Evolutionary conservation across 2,113 vertebrate species (phyloP).

Genomic region (Micronycteris hirsuta): DNA sequence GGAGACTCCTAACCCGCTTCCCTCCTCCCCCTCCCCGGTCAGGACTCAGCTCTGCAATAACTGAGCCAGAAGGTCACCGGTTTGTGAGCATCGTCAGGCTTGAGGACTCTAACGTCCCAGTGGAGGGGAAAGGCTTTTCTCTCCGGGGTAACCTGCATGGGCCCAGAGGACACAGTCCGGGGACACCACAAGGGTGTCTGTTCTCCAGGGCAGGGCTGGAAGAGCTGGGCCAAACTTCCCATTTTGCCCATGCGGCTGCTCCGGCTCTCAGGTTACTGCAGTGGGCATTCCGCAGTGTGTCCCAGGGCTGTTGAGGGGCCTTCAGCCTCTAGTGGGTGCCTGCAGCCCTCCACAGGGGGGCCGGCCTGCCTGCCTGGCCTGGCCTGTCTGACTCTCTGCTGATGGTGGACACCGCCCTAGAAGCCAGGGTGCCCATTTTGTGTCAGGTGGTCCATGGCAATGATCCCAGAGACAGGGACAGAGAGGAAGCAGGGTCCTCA

Average conservation of each 20-base stretch:
- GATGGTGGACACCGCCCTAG: no score
- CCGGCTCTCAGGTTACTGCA: not conserved
- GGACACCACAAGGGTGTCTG: not conserved
- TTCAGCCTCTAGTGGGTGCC: not conserved
- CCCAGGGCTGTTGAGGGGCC: not conserved
- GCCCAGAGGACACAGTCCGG: not conserved
- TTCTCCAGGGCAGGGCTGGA: not conserved
- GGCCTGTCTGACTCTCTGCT: not conserved
- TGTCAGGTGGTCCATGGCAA: not conserved
- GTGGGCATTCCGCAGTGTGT: not conserved
- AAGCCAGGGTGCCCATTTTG: not conserved
- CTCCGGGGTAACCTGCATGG: accelerated
- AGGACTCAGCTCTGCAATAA: not conserved
- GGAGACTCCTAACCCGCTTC: not conserved
- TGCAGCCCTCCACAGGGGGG: not conserved
- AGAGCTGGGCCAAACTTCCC: not conserved
- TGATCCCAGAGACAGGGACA: not conserved
- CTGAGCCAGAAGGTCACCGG: not conserved
- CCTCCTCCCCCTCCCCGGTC: not conserved
- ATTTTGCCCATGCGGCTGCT: not conserved
- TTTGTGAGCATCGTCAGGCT: not conserved
- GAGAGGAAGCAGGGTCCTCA: no score
- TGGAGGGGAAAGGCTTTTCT: not conserved
- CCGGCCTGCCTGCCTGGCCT: not conserved
- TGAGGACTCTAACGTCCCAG: not conserved